Base-by-base conservation (phyloP, 2,797 vertebrate species). In the Schizopygopsis malacanthus region DNA sequence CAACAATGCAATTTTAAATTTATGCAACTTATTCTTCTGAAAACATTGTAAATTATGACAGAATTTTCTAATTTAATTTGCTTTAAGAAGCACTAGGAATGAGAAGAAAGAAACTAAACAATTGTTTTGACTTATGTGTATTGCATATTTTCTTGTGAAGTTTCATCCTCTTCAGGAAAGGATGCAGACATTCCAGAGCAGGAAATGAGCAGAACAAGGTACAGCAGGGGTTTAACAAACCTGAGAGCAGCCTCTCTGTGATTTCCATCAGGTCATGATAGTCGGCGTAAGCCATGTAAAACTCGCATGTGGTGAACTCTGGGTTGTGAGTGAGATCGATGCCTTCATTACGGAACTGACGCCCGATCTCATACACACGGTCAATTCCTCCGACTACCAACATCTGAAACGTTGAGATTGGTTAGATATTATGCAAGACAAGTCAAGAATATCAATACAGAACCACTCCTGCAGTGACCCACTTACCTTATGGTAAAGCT, bases 201-300 rank as follows among this genome's bases (percentile, higher is more conserved):
- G 2, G 7, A 16, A 65, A 33, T 65, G 13, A 33, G 28, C 63
- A 22, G 37, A 37, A 41, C 8, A 39, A 70, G 9, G 63, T 3
- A 25, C 56, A 61, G 56, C 56, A 61, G 10, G 9, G 56, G 22
- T 61, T 61, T n/a, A 16, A 87, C 76, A 88, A 80, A 99, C 98
- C 98, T 92, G 98, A 97, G 80, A 99, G 93, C 81, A 99, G 90
- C 87, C 97, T 99, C 92, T 99, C 98, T 0, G 98, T 99, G 91
- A 99, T 97, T 6, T 99, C 97, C 96, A 99, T 99, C 92, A 99
- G 89, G 91, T 99, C 98, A 0, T 96, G 69, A 91, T 99, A 99
- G 92, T 99, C 98, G 0, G 98, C 98, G 33, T 99, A 99, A 2
- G 98, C 98, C 98, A 99, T 99, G 85, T 99, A 99, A 92, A 99